Percentiles rank a stretch among this genome's conserved stretches.
These are phyloP conservation scores for Mantis religiosa DNA, from an alignment of 2,888 invertebrate species.

Conservation along the genomic window DNA sequence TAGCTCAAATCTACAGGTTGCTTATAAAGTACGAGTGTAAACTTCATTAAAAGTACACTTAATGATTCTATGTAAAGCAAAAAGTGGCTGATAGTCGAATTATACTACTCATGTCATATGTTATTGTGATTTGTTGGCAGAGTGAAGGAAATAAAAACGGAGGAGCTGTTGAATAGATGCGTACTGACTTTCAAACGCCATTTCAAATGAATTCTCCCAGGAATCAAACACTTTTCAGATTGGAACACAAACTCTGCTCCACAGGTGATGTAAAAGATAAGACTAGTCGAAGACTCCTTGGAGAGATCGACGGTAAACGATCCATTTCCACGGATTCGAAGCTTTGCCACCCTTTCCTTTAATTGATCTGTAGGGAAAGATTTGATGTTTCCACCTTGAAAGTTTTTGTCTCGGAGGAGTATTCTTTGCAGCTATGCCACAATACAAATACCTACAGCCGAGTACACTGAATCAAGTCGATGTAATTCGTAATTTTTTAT, in stretches of 20 bases:
- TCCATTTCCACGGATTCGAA: not conserved
- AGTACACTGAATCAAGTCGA: too few species aligned
- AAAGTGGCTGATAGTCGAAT: too few species aligned
- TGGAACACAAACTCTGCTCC: not conserved
- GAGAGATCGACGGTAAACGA: not conserved
- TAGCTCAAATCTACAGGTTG: too few species aligned
- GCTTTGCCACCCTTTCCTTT: not conserved
- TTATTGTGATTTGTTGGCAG: too few species aligned
- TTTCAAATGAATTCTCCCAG: not conserved
- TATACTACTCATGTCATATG: too few species aligned
- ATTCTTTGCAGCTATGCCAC: not conserved
- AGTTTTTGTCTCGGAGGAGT: not conserved
- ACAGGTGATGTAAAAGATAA: not conserved
- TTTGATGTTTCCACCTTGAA: not conserved
- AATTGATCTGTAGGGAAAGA: not conserved
- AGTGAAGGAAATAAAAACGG: not conserved
- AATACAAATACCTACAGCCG: too few species aligned
- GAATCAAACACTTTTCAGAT: not conserved
- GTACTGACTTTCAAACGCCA: not conserved
- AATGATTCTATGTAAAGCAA: too few species aligned
- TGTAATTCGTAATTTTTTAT: too few species aligned
- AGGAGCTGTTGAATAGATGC: not conserved
- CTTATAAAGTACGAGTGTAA: too few species aligned
- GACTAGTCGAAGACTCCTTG: not conserved
- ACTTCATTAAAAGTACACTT: too few species aligned